Conservation (phyloP, 1,140 invertebrate species). For the Cotesia vestalis region DNA sequence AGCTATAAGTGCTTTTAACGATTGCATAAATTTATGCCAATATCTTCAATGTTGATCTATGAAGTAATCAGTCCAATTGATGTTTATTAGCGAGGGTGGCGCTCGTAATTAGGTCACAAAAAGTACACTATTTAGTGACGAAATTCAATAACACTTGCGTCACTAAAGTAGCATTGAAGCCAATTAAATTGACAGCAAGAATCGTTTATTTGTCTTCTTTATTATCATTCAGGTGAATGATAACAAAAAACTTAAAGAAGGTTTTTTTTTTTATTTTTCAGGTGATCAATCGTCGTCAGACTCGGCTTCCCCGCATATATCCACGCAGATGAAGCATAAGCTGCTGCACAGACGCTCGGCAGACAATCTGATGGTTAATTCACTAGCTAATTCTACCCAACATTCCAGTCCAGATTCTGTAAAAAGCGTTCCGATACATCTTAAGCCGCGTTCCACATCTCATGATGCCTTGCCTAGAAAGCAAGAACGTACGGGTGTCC, state of each 20-base stretch:
- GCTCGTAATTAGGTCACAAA: too few species aligned
- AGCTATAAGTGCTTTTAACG: too few species aligned
- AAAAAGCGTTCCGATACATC: constrained; percentile 59
- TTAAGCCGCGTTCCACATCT: constrained; percentile 57
- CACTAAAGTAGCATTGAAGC: too few species aligned
- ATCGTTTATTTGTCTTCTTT: too few species aligned
- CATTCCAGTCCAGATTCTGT: constrained; percentile 62
- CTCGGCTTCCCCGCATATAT: constrained; percentile 54
- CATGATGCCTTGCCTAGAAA: constrained; percentile 57
- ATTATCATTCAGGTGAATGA: too few species aligned
- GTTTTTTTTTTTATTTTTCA: constrained; percentile 39
- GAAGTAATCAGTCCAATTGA: too few species aligned
- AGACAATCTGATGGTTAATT: constrained; percentile 56
- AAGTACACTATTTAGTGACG: too few species aligned
- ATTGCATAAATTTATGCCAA: too few species aligned
- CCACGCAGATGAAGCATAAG: constrained; percentile 47
- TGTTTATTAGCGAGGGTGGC: too few species aligned
- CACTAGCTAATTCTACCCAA: constrained; percentile 54
- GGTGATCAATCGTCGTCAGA: constrained; percentile 57
- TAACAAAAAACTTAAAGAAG: background rate
- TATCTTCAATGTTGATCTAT: too few species aligned
- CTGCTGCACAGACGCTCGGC: constrained; percentile 56
- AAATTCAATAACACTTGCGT: too few species aligned
- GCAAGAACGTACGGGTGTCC: constrained; percentile 48
- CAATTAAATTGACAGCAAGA: too few species aligned